These are phyloP conservation scores for Amniataba percoides DNA, from an alignment of 2,797 vertebrate species.

Conservation along the genomic window DNA sequence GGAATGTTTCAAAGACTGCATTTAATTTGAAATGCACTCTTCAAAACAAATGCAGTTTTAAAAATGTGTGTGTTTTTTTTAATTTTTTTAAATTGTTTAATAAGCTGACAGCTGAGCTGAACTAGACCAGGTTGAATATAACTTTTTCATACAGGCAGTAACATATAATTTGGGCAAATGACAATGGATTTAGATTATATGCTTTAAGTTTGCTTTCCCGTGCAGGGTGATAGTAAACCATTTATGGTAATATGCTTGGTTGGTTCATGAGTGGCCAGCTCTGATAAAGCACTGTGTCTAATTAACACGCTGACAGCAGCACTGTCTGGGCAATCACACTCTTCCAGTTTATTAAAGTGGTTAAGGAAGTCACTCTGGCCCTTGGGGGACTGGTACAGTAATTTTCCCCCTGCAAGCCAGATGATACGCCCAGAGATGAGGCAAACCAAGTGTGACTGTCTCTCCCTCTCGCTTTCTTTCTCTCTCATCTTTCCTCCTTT, in stretches of 20 bases:
- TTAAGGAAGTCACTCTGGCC: slow-evolving; percentile 83
- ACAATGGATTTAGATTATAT: slow-evolving; percentile 59
- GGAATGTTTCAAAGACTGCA: slow-evolving; percentile 43
- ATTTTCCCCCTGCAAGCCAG: slow-evolving; percentile 78
- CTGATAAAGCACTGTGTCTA: slow-evolving; percentile 85
- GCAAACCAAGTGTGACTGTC: slow-evolving; percentile 78
- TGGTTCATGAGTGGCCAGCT: slow-evolving; percentile 79
- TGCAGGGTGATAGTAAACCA: slow-evolving; percentile 67
- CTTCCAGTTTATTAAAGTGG: slow-evolving; percentile 85
- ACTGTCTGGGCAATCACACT: slow-evolving; percentile 84
- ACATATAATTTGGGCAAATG: slow-evolving; percentile 45
- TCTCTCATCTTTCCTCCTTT: slow-evolving; percentile 43
- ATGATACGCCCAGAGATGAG: slow-evolving; percentile 78
- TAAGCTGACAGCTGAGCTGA: slow-evolving; percentile 14
- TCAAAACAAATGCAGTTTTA: slow-evolving; percentile 45
- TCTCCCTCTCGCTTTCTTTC: slow-evolving; percentile 56
- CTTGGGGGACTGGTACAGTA: slow-evolving; percentile 77
- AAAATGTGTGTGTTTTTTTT: slow-evolving; percentile 29
- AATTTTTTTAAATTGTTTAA: slow-evolving; percentile 36
- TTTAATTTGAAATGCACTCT: slow-evolving; percentile 36
- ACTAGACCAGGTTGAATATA: too few relatives aligned
- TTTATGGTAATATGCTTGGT: slow-evolving; percentile 73
- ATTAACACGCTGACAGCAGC: slow-evolving; percentile 86
- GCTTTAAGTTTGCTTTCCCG: slow-evolving; percentile 40
- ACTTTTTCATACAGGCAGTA: slow-evolving; percentile 17